Evolutionary conservation across 2,888 invertebrate species (phyloP), one percentile per base, ranked within the genome.

Genomic region (Eutolmus rufibarbis): DNA sequence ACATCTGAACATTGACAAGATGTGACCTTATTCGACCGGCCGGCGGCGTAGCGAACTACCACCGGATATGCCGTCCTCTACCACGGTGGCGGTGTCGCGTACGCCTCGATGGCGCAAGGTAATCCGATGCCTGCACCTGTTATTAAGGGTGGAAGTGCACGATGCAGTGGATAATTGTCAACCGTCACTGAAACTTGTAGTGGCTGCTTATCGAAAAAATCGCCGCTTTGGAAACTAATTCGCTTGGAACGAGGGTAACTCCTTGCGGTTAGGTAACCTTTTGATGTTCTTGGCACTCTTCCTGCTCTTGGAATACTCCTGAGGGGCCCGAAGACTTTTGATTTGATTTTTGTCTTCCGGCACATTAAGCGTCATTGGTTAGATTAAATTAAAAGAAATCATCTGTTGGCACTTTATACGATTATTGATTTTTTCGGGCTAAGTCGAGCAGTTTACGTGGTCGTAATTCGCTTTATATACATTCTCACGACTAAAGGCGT

Each of bases 81-180:
- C 57, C 37, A 23, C 82, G 82, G 16, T 37, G 82, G 56, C 57
- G 23, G 66, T 66, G 46, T 23, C 34, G 82, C 82, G 56, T 66
- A 57, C 76, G 86, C 28, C 46, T 37, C 43, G 43, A 51, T 56
- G 37, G 34, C 51, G 23, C 34, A 66, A 74, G 5, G 86, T 77
- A 86, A 86, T 56, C 76, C 77, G 86, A 86, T 86, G n/a, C 77
- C 77, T 86, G 86, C 76, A 86, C 86, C 86, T 86, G 86, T 77
- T 77, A 76, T 86, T 77, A 56, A 74, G 86, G 86, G 34, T 85
- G 74, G 74, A 85, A 85, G 74, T 85, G 34, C 74, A 85, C 74
- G 74, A 74, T 74, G 46, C 43, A 46, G 8, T 46, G 28, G 85
- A 57, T 74, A 82, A 51, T 82, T 82, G 66, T 56, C 37, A 37